These are phyloP conservation scores for human (Homo sapiens) DNA, from an alignment of 2,113 vertebrate genomes.

Conservation along the genomic window GRCh38 chr14:78420001-78420500, in stretches of 20 bases:
- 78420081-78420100: neutral
- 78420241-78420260: neutral
- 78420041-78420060: neutral
- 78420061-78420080: neutral
- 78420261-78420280: neutral
- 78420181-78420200: neutral
- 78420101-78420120: neutral
- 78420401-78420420: constrained; percentile 25
- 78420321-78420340: neutral
- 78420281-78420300: constrained; percentile 1
- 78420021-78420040: neutral
- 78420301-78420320: neutral
- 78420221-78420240: neutral
- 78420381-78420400: constrained; percentile 63
- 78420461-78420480: constrained; percentile 38
- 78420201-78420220: neutral
- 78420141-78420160: neutral
- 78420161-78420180: neutral
- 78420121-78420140: neutral
- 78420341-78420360: neutral
- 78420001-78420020: neutral
- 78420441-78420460: neutral
- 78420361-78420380: neutral
- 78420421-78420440: neutral
- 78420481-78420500: constrained; percentile 5